These are phyloP conservation scores for Rhyacophila brunnea DNA, from an alignment of 1,140 invertebrate species.

Conservation along the genomic window DNA sequence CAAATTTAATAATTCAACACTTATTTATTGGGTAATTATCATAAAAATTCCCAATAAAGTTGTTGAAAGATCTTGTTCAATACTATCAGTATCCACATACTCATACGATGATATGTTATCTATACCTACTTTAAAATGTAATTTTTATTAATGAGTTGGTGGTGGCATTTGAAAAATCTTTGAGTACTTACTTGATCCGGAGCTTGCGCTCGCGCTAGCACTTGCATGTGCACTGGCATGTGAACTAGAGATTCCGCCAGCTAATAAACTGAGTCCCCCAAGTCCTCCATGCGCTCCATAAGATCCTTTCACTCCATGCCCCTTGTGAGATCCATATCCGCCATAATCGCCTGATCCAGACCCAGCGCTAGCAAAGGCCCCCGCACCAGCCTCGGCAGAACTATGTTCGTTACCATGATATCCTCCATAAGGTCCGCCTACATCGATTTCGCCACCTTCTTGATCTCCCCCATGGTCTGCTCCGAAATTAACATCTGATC, in stretches of 20 bases:
- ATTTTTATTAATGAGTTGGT: no score
- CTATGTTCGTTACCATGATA: neutral
- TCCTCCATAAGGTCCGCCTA: neutral
- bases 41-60: no score
- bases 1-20: no score
- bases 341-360: slow-evolving; percentile 2
- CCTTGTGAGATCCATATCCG: neutral
- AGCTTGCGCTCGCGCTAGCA: slow-evolving; percentile 3
- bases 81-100: no score
- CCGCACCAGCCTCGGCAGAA: neutral
- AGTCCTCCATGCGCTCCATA: no score
- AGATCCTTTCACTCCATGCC: no score
- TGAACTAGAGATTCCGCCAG: slow-evolving; percentile 3
- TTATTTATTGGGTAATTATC: no score
- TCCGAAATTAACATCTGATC: neutral
- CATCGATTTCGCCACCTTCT: neutral
- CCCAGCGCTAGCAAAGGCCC: slow-evolving; percentile 2
- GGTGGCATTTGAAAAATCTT: no score
- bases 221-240: slow-evolving; percentile 19
- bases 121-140: no score
- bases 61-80: no score
- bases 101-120: no score
- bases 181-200: neutral
- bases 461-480: neutral
- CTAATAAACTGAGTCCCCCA: neutral